Percentiles rank a stretch among this genome's conserved stretches.
phyloP scores from a whole-genome alignment of 1,140 invertebrate genomes.

The Listronotus oregonensis region DNA sequence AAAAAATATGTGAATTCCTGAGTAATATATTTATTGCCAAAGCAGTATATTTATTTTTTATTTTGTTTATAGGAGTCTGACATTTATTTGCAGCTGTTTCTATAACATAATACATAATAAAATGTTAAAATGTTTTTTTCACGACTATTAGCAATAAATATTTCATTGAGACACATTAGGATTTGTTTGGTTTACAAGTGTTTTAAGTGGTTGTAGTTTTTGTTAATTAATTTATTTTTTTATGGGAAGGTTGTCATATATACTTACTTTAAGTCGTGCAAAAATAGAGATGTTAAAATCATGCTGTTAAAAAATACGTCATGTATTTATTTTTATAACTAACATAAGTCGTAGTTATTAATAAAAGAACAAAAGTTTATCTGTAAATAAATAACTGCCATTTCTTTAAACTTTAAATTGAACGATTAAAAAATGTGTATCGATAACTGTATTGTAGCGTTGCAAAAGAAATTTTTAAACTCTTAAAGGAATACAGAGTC shows the following conservation, averaged over 20 bases:
- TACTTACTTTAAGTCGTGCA: not conserved
- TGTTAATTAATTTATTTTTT: slow-evolving; percentile 5
- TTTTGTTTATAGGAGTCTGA: slow-evolving; percentile 10
- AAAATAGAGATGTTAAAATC: too few species aligned
- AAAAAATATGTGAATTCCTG: too few species aligned
- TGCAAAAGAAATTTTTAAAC: too few species aligned
- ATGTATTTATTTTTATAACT: too few species aligned
- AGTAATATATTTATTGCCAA: slow-evolving; percentile 6
- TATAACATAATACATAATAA: slow-evolving; percentile 28
- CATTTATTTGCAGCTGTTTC: slow-evolving; percentile 12
- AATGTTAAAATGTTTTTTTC: slow-evolving; percentile 15
- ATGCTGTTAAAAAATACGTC: too few species aligned
- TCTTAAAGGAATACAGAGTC: too few species aligned
- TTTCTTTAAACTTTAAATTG: too few species aligned
- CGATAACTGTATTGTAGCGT: too few species aligned
- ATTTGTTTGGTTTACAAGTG: slow-evolving; percentile 17
- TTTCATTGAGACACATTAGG: slow-evolving; percentile 7
- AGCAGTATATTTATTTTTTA: slow-evolving; percentile 14
- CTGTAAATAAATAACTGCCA: too few species aligned
- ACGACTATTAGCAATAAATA: slow-evolving; percentile 14
- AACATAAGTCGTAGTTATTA: too few species aligned
- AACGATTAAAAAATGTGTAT: too few species aligned
- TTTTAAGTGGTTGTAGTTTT: slow-evolving; percentile 15
- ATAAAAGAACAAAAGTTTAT: too few species aligned
- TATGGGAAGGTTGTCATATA: slow-evolving; percentile 1